These are phyloP conservation scores for Macrophya alboannulata DNA, from an alignment of 2,888 invertebrate species.

Conservation along the genomic window DNA sequence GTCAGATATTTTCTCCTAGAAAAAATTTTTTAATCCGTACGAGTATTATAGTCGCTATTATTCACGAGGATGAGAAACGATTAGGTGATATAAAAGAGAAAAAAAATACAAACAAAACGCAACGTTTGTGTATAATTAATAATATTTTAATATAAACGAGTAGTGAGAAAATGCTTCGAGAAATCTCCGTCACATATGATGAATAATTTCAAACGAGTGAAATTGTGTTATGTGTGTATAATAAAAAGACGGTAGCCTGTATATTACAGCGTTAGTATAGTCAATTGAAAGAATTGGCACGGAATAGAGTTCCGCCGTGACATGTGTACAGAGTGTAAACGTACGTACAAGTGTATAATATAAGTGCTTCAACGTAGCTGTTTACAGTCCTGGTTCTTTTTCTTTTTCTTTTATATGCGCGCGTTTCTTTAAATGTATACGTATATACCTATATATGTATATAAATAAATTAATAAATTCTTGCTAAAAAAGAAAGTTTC, in stretches of 20 bases:
- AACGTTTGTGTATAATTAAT: neutral
- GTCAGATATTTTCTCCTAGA: neutral
- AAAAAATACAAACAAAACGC: neutral
- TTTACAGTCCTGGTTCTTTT: neutral
- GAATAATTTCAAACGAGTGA: neutral
- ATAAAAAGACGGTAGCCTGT: neutral
- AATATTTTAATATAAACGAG: neutral
- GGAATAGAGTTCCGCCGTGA: constrained; percentile 5
- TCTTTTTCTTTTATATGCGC: neutral
- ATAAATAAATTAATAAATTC: constrained; percentile 34
- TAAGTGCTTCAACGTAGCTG: neutral
- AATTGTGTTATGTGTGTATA: neutral
- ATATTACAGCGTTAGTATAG: neutral
- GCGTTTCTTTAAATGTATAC: constrained; percentile 12
- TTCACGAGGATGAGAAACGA: neutral
- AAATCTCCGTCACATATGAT: neutral
- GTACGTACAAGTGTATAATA: neutral
- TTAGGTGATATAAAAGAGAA: neutral
- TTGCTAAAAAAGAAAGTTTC: constrained; percentile 53
- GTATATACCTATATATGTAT: constrained; percentile 9
- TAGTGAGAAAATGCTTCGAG: neutral
- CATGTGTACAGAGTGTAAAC: neutral
- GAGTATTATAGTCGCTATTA: neutral
- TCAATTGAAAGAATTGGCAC: constrained; percentile 11
- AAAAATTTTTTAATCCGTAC: neutral